Evolutionary conservation across 2,888 invertebrate species (phyloP).

Genomic region (Harpalus rufipes): DNA sequence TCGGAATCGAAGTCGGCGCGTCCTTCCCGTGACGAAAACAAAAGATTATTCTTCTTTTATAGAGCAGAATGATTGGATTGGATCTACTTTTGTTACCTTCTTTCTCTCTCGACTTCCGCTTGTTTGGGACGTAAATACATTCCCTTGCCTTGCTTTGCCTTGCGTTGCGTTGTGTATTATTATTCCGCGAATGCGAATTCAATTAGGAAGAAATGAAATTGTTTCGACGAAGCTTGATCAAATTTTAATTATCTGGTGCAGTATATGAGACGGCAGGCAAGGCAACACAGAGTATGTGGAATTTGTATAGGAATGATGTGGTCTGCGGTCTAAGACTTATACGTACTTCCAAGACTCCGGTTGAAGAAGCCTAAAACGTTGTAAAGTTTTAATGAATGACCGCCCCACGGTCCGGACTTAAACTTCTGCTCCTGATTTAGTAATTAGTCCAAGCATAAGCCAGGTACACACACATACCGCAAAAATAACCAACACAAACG

Average conservation of each 20-base stretch:
- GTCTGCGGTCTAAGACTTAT: conserved; percentile 15
- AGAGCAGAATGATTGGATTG: conserved; percentile 65
- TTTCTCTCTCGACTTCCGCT: neutral
- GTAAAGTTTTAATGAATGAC: conserved; percentile 76
- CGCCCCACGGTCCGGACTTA: conserved; percentile 68
- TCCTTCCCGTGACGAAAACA: conserved; percentile 59
- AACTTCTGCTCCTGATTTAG: conserved; percentile 77
- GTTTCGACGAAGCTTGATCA: conserved; percentile 6
- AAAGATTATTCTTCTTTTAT: conserved; percentile 64
- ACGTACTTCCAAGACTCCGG: conserved; percentile 3
- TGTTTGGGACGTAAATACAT: neutral
- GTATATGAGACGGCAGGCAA: neutral
- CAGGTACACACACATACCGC: neutral
- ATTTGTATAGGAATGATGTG: conserved; percentile 25
- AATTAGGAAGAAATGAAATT: conserved; percentile 6
- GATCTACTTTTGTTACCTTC: conserved; percentile 36
- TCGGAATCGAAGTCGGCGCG: conserved; percentile 45
- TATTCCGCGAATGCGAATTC: neutral
- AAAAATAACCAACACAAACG: conserved; percentile 45
- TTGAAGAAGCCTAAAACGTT: conserved; percentile 64
- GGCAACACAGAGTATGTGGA: neutral
- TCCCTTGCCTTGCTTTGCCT: neutral
- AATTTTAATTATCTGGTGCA: conserved; percentile 43
- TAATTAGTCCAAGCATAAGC: conserved; percentile 74
- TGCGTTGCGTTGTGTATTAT: neutral